phyloP scores from a whole-genome alignment of 2,888 invertebrate genomes.

The Catonia carolina region DNA sequence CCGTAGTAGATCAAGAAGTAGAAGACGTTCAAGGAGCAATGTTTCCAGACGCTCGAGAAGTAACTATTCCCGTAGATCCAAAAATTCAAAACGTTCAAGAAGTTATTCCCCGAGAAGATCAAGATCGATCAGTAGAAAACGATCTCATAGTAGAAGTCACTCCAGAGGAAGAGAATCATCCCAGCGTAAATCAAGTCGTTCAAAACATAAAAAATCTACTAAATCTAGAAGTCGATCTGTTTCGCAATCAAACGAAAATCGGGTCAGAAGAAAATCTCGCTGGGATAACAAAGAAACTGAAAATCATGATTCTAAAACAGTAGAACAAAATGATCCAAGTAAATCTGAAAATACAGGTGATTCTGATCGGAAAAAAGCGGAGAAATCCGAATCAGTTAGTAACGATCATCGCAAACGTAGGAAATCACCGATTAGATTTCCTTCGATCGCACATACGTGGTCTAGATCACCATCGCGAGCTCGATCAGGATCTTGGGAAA shows the following conservation, averaged over 20 bases:
- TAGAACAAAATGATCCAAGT: too few species aligned
- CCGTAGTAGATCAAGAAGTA: constrained; percentile 29
- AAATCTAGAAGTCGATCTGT: neutral
- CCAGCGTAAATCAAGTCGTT: constrained; percentile 35
- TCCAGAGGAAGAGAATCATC: constrained; percentile 41
- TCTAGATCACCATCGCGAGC: constrained; percentile 18
- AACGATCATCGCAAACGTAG: neutral
- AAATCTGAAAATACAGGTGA: neutral
- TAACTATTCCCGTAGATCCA: constrained; percentile 27
- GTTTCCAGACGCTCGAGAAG: constrained; percentile 23
- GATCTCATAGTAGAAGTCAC: constrained; percentile 35
- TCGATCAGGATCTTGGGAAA: constrained; percentile 20
- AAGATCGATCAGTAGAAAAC: constrained; percentile 26
- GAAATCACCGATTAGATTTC: neutral
- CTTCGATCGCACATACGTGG: constrained; percentile 20
- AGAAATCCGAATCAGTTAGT: neutral
- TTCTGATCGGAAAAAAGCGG: neutral
- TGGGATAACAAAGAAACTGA: too few species aligned
- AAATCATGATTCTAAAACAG: too few species aligned
- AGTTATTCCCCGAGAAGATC: constrained; percentile 38
- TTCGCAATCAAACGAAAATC: neutral
- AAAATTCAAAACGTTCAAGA: constrained; percentile 25
- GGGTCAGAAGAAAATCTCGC: neutral
- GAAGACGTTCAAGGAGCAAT: constrained; percentile 25
- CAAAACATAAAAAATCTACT: neutral